Base-by-base conservation (phyloP, 2,113 vertebrate species). In the Trichomycterus rosablanca region DNA sequence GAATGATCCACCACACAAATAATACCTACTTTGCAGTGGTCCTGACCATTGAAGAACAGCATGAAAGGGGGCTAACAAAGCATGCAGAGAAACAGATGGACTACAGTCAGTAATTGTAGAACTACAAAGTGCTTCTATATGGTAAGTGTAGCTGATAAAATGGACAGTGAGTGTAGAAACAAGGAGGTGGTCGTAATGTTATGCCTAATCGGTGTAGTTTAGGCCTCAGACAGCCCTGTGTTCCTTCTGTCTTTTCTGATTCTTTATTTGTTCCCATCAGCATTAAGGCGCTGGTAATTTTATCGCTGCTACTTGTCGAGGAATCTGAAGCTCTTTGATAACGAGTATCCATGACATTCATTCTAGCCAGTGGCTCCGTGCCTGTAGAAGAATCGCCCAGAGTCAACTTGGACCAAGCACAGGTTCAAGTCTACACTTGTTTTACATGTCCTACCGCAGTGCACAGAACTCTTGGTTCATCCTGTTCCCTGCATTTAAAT, bases 351-450 rank as follows among this genome's bases (percentile, higher is more conserved):
- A 15, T 56, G 30, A 28, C 42, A 48, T 22, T 30, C 20, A 45
- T 52, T 42, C 40, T 40, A 22, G 49, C 50, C 48, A 26, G 9
- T 45, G 42, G 53, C 62, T 56, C 42, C 12, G 35, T 49, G 63
- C 62, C 32, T 54, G 43, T 35, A 28, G 37, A 65, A 44, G 55
- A 70, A 39, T 55, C 9, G 15, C 23, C 20, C 4, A 4, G 20
- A 50, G 61, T 55, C 46, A 59, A 26, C 18, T 51, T 66, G 52
- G 58, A 66, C 59, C 39, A 20, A 35, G 28, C 45, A 16, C 11
- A 20, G 19, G 24, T 7, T 7, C 59, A 67, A 34, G 69, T 28
- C 59, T 26, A 18, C 37, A 32, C 69, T 63, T 59, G 63, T 72
- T 67, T 10, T 39, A 63, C 22, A 45, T 65, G 60, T 42, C 40